Conservation (phyloP, 1,140 invertebrate genomes). For the Polypedilum vanderplanki region DNA sequence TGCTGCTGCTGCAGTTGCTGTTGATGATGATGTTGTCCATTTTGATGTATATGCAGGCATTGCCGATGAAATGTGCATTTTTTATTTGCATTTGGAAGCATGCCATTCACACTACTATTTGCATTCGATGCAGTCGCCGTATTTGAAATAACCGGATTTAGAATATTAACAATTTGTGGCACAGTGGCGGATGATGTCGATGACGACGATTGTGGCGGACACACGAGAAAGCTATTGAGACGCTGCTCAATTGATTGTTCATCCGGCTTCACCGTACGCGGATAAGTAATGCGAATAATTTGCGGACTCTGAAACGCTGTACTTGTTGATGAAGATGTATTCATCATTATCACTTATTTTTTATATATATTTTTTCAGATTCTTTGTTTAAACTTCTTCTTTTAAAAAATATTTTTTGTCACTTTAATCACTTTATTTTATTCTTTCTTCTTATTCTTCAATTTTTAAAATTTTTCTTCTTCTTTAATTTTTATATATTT, state of each 20-base stretch:
- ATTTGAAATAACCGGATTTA: background rate
- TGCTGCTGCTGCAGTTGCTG: constrained; percentile 24
- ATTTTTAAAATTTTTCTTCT: background rate
- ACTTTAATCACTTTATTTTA: constrained; percentile 11
- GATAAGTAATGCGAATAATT: constrained; percentile 3
- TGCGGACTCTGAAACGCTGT: background rate
- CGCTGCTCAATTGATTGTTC: background rate
- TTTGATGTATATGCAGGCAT: constrained; percentile 25
- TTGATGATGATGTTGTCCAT: constrained; percentile 30
- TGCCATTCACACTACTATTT: background rate
- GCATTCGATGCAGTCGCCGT: background rate
- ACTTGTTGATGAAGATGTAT: background rate
- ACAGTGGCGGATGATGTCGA: background rate
- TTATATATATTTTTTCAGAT: background rate
- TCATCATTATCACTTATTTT: constrained; percentile 24
- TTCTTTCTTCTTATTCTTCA: constrained; percentile 1
- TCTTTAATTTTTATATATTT: background rate
- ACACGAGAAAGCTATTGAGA: background rate
- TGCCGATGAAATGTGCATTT: constrained; percentile 25
- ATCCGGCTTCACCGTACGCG: constrained; percentile 22
- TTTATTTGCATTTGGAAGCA: background rate
- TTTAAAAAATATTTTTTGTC: background rate
- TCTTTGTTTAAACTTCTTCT: background rate
- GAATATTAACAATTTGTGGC: constrained; percentile 21
- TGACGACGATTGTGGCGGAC: background rate